A percentile compares a stretch with the other conserved stretches of the same genome.
Conservation (phyloP, 2,797 vertebrate genomes). For the Amblyraja radiata region DNA sequence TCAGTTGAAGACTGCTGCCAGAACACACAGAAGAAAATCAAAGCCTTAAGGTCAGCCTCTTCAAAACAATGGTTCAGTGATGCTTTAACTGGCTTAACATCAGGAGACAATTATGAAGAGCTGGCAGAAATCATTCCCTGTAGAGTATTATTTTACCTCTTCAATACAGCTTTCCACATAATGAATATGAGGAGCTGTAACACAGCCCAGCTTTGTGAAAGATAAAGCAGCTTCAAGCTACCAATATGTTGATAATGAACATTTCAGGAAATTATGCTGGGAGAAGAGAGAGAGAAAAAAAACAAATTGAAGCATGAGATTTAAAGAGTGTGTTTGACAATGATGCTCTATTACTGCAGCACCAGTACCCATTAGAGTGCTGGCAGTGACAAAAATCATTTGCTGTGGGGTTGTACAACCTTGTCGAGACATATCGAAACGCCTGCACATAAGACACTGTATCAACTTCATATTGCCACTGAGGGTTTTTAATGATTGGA, state of each 20-base stretch:
- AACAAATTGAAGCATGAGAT: neutral
- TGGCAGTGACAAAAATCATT: neutral
- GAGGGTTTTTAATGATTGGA: neutral
- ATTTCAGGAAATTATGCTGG: neutral
- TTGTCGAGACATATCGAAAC: neutral
- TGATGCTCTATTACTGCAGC: neutral
- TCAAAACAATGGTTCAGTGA: conserved; percentile 9
- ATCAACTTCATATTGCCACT: neutral
- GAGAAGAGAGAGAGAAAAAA: neutral
- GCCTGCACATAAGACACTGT: neutral
- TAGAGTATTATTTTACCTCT: neutral
- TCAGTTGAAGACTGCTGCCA: neutral
- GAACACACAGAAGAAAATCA: neutral
- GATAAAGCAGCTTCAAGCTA: conserved; percentile 4
- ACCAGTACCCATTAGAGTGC: neutral
- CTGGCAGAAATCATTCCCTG: conserved; percentile 7
- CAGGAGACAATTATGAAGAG: neutral
- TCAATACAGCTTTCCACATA: neutral
- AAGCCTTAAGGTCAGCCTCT: neutral
- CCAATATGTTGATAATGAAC: neutral
- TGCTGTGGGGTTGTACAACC: neutral
- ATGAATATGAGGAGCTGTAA: neutral
- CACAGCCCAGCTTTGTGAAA: neutral
- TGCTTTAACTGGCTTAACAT: conserved; percentile 20
- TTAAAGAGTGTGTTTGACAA: neutral